Evolutionary conservation across 2,797 vertebrate genomes (phyloP).

Genomic region (Octomys mimax): DNA sequence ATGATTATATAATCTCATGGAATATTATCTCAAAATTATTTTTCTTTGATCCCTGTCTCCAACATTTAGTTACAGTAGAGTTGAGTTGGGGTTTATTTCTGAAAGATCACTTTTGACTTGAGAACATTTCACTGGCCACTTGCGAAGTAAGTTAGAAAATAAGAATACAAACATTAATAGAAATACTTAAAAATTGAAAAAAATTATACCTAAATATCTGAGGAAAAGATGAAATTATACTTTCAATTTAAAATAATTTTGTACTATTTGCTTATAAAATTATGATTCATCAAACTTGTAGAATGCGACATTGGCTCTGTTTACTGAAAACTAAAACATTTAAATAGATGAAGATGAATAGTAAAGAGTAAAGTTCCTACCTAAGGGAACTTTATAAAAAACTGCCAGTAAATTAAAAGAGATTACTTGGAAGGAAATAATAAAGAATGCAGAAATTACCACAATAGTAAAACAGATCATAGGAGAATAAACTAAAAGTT

Average conservation of each 20-base stretch:
- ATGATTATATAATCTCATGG: neutral
- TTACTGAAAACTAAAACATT: neutral
- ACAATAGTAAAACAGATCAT: neutral
- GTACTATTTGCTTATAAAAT: neutral
- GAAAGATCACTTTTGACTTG: neutral
- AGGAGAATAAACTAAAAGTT: neutral
- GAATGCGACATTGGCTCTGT: neutral
- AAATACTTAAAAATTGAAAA: neutral
- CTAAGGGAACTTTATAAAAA: neutral
- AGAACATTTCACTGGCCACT: neutral
- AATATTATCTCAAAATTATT: neutral
- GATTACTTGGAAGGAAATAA: neutral
- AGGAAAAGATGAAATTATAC: neutral
- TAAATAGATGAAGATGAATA: neutral
- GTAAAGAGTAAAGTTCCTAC: neutral
- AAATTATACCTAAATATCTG: neutral
- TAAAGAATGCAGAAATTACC: slow-evolving; percentile 20
- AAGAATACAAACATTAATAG: neutral
- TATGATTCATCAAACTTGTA: neutral
- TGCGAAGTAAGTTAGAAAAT: neutral
- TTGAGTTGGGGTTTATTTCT: neutral
- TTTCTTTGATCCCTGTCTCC: neutral
- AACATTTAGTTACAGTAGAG: neutral
- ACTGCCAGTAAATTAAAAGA: neutral
- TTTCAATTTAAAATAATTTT: neutral